Conservation (phyloP, 2,888 invertebrate genomes). For the Zeuzera pyrina region DNA sequence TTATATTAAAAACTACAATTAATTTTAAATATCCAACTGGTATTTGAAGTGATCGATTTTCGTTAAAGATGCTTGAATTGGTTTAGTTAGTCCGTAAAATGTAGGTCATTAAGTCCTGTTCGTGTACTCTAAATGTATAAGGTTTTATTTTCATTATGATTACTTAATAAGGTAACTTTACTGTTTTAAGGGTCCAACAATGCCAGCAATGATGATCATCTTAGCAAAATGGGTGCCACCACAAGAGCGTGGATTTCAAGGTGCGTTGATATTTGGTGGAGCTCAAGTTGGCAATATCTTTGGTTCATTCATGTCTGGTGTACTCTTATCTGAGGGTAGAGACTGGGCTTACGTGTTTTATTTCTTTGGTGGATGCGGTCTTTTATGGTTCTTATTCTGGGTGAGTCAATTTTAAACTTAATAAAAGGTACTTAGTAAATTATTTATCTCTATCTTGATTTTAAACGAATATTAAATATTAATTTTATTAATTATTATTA, state of each 20-base stretch:
- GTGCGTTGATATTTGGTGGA: constrained; percentile 74
- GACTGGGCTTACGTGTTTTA: constrained; percentile 75
- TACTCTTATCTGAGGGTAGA: constrained; percentile 55
- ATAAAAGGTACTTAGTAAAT: too few species aligned
- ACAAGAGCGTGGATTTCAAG: constrained; percentile 70
- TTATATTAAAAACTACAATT: too few species aligned
- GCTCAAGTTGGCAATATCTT: constrained; percentile 72
- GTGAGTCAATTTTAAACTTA: constrained; percentile 40
- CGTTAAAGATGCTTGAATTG: background rate
- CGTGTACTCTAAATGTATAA: too few species aligned
- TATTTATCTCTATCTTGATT: too few species aligned
- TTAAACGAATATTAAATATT: too few species aligned
- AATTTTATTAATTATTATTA: too few species aligned
- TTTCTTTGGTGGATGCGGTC: constrained; percentile 70
- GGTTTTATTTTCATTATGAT: too few species aligned
- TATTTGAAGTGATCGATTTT: too few species aligned
- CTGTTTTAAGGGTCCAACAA: constrained; percentile 78
- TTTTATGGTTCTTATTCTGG: constrained; percentile 70
- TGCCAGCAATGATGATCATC: constrained; percentile 77
- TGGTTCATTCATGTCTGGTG: constrained; percentile 67
- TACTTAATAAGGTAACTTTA: too few species aligned
- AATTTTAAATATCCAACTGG: too few species aligned
- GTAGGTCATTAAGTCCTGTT: too few species aligned
- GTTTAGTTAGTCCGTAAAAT: background rate
- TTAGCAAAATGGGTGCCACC: constrained; percentile 76